A percentile compares a stretch with the other conserved stretches of the same genome.
Evolutionary conservation across 2,113 vertebrate species (phyloP).

Genomic region (Hyperoodon ampullatus): DNA sequence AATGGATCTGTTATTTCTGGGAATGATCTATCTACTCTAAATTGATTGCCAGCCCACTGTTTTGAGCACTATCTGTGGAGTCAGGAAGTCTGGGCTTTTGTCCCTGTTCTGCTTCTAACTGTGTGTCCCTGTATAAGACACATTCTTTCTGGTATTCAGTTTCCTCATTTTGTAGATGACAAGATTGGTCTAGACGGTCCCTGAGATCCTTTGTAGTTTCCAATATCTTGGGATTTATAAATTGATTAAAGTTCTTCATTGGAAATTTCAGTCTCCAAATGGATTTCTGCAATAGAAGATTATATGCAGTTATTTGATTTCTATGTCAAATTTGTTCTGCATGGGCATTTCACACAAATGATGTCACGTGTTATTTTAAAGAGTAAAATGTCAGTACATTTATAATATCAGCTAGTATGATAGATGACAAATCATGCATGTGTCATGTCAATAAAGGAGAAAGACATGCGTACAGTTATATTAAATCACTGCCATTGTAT

Average conservation of each 20-base stretch:
- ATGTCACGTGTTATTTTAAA: constrained; percentile 33
- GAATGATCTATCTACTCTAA: not conserved
- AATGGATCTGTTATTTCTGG: not conserved
- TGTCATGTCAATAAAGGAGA: not conserved
- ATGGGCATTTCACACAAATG: not conserved
- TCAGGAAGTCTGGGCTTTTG: constrained; percentile 18
- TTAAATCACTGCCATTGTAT: constrained; percentile 14
- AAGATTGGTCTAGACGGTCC: not conserved
- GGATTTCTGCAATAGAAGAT: not conserved
- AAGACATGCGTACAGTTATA: not conserved
- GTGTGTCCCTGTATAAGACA: not conserved
- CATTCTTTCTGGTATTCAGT: not conserved
- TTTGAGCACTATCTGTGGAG: not conserved
- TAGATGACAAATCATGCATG: constrained; percentile 29
- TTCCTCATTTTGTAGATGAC: not conserved
- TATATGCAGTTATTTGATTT: not conserved
- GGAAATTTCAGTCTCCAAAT: constrained; percentile 42
- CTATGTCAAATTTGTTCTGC: not conserved
- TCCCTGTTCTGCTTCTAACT: not conserved
- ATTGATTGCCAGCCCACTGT: not conserved
- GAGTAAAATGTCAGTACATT: not conserved
- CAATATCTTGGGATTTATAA: constrained; percentile 35
- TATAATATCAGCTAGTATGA: not conserved
- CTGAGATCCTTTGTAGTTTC: not conserved
- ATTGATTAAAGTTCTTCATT: constrained; percentile 1